A percentile compares a stretch with the other conserved stretches of the same genome.
phyloP scores from a whole-genome alignment of 2,888 invertebrate genomes.

The Dioctria linearis region DNA sequence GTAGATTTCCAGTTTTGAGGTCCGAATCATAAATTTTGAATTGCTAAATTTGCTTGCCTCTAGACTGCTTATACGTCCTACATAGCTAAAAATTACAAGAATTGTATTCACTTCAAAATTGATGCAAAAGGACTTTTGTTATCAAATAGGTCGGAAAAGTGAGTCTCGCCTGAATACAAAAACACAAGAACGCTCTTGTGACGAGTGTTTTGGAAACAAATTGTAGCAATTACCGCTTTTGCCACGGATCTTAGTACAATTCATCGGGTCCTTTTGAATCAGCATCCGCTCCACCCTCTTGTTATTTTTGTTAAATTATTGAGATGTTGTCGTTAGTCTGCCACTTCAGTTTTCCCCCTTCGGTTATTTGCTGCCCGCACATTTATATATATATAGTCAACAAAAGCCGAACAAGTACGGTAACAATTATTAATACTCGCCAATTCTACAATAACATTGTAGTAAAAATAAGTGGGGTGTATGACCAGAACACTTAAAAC shows the following conservation, averaged over 20 bases:
- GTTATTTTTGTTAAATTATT: conserved; percentile 51
- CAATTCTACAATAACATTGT: neutral
- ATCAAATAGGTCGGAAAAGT: conserved; percentile 21
- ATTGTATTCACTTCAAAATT: too few species aligned
- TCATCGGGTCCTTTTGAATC: neutral
- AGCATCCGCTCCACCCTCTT: conserved; percentile 49
- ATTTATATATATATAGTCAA: neutral
- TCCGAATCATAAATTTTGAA: too few species aligned
- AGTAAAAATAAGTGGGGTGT: neutral
- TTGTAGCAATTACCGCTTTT: conserved; percentile 50
- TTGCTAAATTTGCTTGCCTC: too few species aligned
- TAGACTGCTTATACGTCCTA: too few species aligned
- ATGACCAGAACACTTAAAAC: conserved; percentile 11
- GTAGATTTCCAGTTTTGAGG: too few species aligned
- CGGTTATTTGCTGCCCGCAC: neutral
- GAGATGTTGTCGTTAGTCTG: conserved; percentile 46
- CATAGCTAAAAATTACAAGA: too few species aligned
- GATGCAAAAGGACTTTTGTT: too few species aligned
- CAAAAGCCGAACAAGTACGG: conserved; percentile 9
- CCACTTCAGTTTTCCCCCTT: conserved; percentile 34
- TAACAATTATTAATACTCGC: conserved; percentile 34
- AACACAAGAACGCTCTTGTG: conserved; percentile 25
- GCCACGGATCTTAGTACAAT: conserved; percentile 16
- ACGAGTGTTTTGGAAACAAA: conserved; percentile 52
- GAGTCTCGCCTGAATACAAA: conserved; percentile 43